Percentiles rank a stretch among this genome's conserved stretches.
phyloP scores from a whole-genome alignment of 1,140 invertebrate species.

The Brachionus paranguensis region DNA sequence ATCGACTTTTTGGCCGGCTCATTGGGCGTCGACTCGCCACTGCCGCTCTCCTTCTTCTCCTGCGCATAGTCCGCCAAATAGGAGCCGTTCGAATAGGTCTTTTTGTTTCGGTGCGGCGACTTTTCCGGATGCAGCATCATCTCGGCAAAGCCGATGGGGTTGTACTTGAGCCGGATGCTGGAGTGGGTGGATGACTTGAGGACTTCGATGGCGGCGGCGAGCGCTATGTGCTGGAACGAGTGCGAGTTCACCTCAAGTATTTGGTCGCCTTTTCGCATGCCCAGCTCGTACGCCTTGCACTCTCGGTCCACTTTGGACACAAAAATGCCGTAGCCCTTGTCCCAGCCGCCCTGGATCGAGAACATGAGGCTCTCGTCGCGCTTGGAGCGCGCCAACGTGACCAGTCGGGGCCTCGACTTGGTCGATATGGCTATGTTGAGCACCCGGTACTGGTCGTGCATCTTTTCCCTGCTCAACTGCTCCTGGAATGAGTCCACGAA shows the following conservation, averaged over 20 bases:
- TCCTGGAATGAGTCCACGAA: constrained; percentile 86
- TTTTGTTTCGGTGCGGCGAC: constrained; percentile 20
- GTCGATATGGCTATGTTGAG: constrained; percentile 92
- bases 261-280: constrained; percentile 91
- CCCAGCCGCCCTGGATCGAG: constrained; percentile 78
- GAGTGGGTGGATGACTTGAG: constrained; percentile 86
- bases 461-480: constrained; percentile 47
- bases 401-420: constrained; percentile 81
- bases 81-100: neutral
- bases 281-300: constrained; percentile 90
- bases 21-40: neutral
- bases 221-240: constrained; percentile 83
- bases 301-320: constrained; percentile 83
- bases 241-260: constrained; percentile 89
- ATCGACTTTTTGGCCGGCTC: constrained; percentile 28
- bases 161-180: constrained; percentile 91
- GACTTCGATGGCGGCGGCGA: constrained; percentile 81
- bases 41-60: constrained; percentile 64
- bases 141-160: constrained; percentile 65
- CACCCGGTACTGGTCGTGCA: constrained; percentile 64
- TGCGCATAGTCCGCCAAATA: constrained; percentile 60
- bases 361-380: constrained; percentile 69
- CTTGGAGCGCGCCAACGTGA: constrained; percentile 80
- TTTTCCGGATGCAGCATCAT: constrained; percentile 40
- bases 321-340: constrained; percentile 83